Percentiles rank a stretch among this genome's conserved stretches.
Conservation (phyloP, 2,888 invertebrate genomes). For the Oxycera nigricornis region DNA sequence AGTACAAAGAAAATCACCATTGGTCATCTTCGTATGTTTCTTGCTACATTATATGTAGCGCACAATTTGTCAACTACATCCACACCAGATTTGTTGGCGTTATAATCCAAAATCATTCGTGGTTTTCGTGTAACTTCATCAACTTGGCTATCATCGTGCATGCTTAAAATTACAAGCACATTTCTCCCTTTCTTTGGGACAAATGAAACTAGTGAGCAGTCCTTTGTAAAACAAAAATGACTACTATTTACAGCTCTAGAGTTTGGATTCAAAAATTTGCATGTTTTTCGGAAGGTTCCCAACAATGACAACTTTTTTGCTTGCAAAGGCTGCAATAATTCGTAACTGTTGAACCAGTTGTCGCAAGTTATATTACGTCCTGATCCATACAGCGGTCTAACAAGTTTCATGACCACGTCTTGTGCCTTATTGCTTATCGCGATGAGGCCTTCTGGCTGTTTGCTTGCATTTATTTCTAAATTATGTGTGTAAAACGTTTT, state of each 20-base stretch:
- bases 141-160: constrained; percentile 8
- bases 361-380: constrained; percentile 52
- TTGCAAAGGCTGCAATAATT: not conserved
- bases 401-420: constrained; percentile 47
- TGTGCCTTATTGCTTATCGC: constrained; percentile 41
- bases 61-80: not conserved
- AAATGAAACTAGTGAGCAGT: not conserved
- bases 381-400: constrained; percentile 46
- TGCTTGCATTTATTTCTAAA: constrained; percentile 51
- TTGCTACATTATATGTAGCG: not conserved
- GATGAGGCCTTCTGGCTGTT: constrained; percentile 50
- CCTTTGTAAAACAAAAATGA: constrained; percentile 1
- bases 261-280: not conserved
- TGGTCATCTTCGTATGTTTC: not conserved
- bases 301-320: not conserved
- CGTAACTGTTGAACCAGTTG: constrained; percentile 41
- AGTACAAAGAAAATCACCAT: not conserved
- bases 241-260: not conserved
- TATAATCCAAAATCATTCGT: not conserved
- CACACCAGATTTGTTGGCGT: not conserved
- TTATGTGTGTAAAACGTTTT: constrained; percentile 49
- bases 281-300: not conserved
- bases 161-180: constrained; percentile 10
- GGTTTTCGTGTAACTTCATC: not conserved
- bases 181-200: not conserved